Conservation (phyloP, 2,888 invertebrate genomes). For the Uropetala carovei region DNA sequence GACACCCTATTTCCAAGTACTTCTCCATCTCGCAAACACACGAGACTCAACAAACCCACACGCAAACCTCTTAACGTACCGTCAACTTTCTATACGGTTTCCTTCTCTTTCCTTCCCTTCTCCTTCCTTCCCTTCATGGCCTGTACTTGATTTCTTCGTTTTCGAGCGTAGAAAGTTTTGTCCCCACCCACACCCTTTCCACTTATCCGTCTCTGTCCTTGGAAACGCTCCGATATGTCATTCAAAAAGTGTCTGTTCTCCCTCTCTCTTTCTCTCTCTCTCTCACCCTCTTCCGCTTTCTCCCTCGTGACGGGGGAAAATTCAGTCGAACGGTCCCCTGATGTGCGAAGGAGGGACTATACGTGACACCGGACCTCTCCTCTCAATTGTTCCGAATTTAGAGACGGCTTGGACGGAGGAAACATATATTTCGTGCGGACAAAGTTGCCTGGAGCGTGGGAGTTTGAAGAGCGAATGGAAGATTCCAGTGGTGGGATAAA, state of each 20-base stretch:
- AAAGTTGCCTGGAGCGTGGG: not conserved
- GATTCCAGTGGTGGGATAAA: no score
- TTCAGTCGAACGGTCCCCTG: not conserved
- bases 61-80: no score
- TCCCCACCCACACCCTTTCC: not conserved
- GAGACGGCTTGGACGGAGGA: not conserved
- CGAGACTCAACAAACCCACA: not conserved
- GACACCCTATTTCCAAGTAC: not conserved
- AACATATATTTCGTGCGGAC: not conserved
- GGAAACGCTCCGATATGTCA: not conserved
- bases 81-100: no score
- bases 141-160: not conserved
- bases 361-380: conserved; percentile 3
- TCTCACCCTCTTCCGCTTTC: not conserved
- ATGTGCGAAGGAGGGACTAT: not conserved
- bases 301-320: not conserved
- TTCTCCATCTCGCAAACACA: not conserved
- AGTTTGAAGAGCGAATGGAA: not conserved
- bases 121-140: not conserved
- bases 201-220: not conserved
- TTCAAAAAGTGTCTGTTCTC: not conserved
- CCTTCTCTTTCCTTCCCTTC: not conserved
- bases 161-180: not conserved
- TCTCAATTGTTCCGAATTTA: not conserved
- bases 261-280: not conserved